Evolutionary conservation across 2,888 invertebrate species (phyloP).

Genomic region (Nemotelus nigrinus): DNA sequence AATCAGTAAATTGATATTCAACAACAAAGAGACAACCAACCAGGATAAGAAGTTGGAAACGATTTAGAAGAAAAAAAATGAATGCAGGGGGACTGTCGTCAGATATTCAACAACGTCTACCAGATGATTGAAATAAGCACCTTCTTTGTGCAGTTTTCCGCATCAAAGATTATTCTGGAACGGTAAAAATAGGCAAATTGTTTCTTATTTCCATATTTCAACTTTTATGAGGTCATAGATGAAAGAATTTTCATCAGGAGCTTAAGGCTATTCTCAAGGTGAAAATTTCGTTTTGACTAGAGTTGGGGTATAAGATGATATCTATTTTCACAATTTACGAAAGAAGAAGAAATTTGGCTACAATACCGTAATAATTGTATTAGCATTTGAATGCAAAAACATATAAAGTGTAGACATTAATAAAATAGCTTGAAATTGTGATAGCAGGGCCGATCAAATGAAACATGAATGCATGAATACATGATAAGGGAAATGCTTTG

Average conservation of each 20-base stretch:
- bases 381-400: too few species aligned
- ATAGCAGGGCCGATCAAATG: too few species aligned
- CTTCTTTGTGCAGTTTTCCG: constrained; percentile 8
- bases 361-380: too few species aligned
- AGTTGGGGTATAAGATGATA: not conserved
- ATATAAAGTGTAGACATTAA: too few species aligned
- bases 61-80: not conserved
- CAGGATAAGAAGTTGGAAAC: not conserved
- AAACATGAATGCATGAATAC: too few species aligned
- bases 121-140: constrained; percentile 27
- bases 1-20: constrained; percentile 37
- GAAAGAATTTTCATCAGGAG: constrained; percentile 29
- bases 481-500: too few species aligned
- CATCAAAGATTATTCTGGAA: constrained; percentile 18
- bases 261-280: not conserved
- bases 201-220: constrained; percentile 44
- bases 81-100: not conserved
- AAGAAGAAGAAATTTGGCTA: too few species aligned
- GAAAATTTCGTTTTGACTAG: not conserved
- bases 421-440: too few species aligned
- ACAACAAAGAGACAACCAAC: constrained; percentile 6
- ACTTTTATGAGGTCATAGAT: constrained; percentile 45
- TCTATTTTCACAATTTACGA: too few species aligned
- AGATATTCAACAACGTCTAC: not conserved
- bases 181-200: constrained; percentile 29